A percentile compares a stretch with the other conserved stretches of the same genome.
phyloP scores from a whole-genome alignment of 2,888 invertebrate genomes.

The Cataglyphis rosenhaueri region DNA sequence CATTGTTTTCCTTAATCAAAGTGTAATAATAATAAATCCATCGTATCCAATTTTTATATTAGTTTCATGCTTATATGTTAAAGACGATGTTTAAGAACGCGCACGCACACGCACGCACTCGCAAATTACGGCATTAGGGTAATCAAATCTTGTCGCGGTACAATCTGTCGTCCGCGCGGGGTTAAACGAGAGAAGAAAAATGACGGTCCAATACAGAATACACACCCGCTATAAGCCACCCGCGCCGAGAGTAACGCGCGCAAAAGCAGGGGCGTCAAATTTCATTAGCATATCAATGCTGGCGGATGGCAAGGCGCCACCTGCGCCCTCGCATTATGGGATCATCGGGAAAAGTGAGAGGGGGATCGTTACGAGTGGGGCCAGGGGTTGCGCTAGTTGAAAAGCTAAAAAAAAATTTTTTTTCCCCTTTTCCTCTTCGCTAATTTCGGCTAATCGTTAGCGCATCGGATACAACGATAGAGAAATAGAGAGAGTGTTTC shows the following conservation, averaged over 20 bases:
- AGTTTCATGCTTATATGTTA: neutral
- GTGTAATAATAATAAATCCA: neutral
- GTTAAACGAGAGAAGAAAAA: conserved; percentile 69
- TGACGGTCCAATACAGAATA: conserved; percentile 58
- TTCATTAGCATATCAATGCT: conserved; percentile 86
- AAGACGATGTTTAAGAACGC: conserved; percentile 1
- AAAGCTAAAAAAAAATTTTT: conserved; percentile 57
- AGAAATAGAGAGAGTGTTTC: neutral
- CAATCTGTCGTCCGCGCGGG: conserved; percentile 65
- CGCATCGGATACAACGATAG: conserved; percentile 36
- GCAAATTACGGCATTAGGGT: conserved; percentile 80
- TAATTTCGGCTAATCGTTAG: conserved; percentile 61
- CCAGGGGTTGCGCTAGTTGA: conserved; percentile 56
- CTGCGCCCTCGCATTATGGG: conserved; percentile 84
- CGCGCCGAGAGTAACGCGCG: conserved; percentile 50
- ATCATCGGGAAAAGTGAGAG: conserved; percentile 76
- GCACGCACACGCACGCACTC: conserved; percentile 50
- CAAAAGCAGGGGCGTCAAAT: conserved; percentile 84
- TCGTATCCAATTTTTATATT: neutral
- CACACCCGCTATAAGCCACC: conserved; percentile 51
- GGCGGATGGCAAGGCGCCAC: conserved; percentile 84
- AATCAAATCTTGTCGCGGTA: conserved; percentile 78
- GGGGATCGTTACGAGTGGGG: conserved; percentile 48
- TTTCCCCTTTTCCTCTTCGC: conserved; percentile 14
- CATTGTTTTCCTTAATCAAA: neutral